These are phyloP conservation scores for Caenorhabditis drosophilae DNA, from an alignment of 2,888 invertebrate species.

Conservation along the genomic window DNA sequence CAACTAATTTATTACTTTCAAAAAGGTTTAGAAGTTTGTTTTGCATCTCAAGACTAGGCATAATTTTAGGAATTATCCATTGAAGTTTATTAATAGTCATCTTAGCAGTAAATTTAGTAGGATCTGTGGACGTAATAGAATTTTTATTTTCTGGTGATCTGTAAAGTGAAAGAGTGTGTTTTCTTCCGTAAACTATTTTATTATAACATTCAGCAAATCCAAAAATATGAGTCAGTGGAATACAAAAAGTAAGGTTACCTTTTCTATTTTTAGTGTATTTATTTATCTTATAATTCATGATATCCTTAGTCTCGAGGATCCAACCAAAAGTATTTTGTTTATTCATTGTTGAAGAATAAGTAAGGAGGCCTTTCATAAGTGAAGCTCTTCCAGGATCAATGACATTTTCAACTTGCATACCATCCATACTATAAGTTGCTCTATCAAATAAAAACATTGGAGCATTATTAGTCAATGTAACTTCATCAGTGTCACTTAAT, in stretches of 20 bases:
- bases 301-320: conserved; percentile 46
- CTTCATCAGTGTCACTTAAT: conserved; percentile 23
- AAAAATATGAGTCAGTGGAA: conserved; percentile 52
- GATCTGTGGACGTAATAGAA: conserved; percentile 41
- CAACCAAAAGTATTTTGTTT: conserved; percentile 56
- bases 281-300: conserved; percentile 46
- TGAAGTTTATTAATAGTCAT: conserved; percentile 49
- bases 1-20: conserved; percentile 45
- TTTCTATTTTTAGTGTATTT: conserved; percentile 52
- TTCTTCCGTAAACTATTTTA: conserved; percentile 51
- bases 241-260: conserved; percentile 48
- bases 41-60: conserved; percentile 53
- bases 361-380: conserved; percentile 47
- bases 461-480: conserved; percentile 46
- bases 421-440: conserved; percentile 47
- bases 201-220: conserved; percentile 58
- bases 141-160: conserved; percentile 52
- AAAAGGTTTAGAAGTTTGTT: conserved; percentile 46
- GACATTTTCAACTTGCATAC: conserved; percentile 19
- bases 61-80: conserved; percentile 57
- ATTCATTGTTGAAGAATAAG: conserved; percentile 43
- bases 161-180: conserved; percentile 45
- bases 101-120: conserved; percentile 37
- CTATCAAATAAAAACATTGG: conserved; percentile 49
- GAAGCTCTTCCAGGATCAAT: conserved; percentile 52